phyloP scores from a whole-genome alignment of 2,113 vertebrate genomes.

The Heteronetta atricapilla region DNA sequence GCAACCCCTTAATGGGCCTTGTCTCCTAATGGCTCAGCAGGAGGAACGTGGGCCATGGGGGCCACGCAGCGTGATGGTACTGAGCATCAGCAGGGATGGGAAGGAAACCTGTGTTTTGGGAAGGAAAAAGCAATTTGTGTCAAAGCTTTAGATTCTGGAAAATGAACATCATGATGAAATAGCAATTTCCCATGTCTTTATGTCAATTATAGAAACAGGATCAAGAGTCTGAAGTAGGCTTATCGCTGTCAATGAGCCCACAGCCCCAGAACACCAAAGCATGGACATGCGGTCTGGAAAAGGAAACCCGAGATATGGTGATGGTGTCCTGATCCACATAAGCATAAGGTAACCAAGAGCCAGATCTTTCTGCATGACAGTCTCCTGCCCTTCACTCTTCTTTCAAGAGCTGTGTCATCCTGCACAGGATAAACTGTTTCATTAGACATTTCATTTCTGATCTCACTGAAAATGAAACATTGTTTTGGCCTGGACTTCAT shows the following conservation, averaged over 20 bases:
- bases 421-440: background rate
- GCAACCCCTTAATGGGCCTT: background rate
- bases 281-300: too few relatives aligned
- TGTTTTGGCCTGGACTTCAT: background rate
- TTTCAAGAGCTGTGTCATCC: background rate
- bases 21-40: background rate
- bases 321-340: background rate
- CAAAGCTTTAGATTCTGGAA: background rate
- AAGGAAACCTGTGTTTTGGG: background rate
- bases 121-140: background rate
- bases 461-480: background rate
- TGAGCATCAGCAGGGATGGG: rapidly evolving
- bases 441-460: background rate
- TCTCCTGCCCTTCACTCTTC: background rate
- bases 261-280: background rate
- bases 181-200: too few relatives aligned
- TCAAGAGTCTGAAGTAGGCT: background rate
- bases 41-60: rapidly evolving
- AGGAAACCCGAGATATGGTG: background rate
- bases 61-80: rapidly evolving
- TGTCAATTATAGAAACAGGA: background rate
- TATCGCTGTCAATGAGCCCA: background rate
- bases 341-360: background rate
- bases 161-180: too few relatives aligned
- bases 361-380: background rate